Evolutionary conservation across 1,140 invertebrate genomes (phyloP).

Genomic region (Heliconius congener): DNA sequence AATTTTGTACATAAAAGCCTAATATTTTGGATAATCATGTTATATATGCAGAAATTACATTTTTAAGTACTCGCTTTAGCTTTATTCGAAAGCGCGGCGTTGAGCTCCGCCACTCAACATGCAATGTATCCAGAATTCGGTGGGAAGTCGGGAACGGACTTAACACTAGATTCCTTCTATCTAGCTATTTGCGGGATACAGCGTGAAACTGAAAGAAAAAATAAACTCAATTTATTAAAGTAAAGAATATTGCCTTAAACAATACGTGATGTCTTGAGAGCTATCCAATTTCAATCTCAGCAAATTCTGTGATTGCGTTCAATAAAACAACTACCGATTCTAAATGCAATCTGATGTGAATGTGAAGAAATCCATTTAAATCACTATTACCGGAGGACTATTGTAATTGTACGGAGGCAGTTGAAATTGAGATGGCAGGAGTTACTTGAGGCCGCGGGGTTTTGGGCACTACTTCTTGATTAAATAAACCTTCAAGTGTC

Average conservation of each 20-base stretch:
- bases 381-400: constrained; percentile 70
- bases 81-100: too few relatives aligned
- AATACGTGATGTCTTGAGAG: neutral
- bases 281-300: constrained; percentile 21
- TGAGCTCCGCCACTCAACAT: too few relatives aligned
- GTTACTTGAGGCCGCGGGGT: constrained; percentile 55
- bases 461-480: constrained; percentile 60
- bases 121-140: too few relatives aligned
- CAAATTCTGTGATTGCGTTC: constrained; percentile 23
- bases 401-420: constrained; percentile 67
- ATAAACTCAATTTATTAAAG: neutral
- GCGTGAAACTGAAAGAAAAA: neutral
- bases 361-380: constrained; percentile 72
- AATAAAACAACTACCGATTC: constrained; percentile 61
- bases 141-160: too few relatives aligned
- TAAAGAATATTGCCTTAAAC: neutral
- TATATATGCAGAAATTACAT: neutral
- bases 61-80: neutral
- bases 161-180: too few relatives aligned
- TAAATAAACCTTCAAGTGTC: constrained; percentile 74
- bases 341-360: constrained; percentile 49
- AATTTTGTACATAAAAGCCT: constrained; percentile 8
- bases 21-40: neutral
- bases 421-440: constrained; percentile 73
- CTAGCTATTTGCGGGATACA: too few relatives aligned